Percentiles rank a stretch among this genome's conserved stretches.
phyloP scores from a whole-genome alignment of 2,888 invertebrate genomes.

The Kuschelorhynchus macadamiae region DNA sequence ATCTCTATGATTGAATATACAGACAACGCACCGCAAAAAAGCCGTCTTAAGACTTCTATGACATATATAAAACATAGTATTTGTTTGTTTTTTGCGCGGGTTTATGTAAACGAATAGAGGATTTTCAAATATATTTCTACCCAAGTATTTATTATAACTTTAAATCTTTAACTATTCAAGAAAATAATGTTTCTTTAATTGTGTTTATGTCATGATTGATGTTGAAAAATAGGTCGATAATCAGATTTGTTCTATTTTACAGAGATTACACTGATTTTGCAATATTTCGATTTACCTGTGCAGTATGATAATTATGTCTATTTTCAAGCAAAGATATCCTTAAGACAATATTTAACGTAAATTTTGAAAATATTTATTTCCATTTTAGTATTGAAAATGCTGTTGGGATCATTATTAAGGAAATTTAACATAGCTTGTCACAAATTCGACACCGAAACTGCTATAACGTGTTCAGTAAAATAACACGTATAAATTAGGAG shows the following conservation, averaged over 20 bases:
- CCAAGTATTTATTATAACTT: slow-evolving; percentile 15
- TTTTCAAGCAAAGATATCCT: too few species aligned
- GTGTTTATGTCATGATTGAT: slow-evolving; percentile 23
- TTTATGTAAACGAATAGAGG: slow-evolving; percentile 23
- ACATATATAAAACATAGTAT: slow-evolving; percentile 7
- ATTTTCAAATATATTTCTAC: slow-evolving; percentile 14
- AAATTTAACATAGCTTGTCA: too few species aligned
- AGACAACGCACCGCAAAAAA: slow-evolving; percentile 24
- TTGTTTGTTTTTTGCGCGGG: slow-evolving; percentile 36
- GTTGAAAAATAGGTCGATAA: slow-evolving; percentile 13
- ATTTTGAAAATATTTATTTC: too few species aligned
- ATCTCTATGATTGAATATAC: slow-evolving; percentile 35
- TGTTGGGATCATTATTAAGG: too few species aligned
- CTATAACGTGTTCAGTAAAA: too few species aligned
- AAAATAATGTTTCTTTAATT: slow-evolving; percentile 12
- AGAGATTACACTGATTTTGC: too few species aligned
- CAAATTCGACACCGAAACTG: too few species aligned
- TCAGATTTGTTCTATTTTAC: not conserved
- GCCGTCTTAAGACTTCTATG: slow-evolving; percentile 11
- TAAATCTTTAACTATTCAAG: slow-evolving; percentile 5
- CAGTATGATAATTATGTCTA: too few species aligned
- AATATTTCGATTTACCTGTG: too few species aligned
- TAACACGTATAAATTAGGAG: too few species aligned
- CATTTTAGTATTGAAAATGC: too few species aligned
- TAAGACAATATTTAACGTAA: too few species aligned